Base-by-base conservation (phyloP, 2,113 vertebrate species). In the Apistogramma diplotaenia region DNA sequence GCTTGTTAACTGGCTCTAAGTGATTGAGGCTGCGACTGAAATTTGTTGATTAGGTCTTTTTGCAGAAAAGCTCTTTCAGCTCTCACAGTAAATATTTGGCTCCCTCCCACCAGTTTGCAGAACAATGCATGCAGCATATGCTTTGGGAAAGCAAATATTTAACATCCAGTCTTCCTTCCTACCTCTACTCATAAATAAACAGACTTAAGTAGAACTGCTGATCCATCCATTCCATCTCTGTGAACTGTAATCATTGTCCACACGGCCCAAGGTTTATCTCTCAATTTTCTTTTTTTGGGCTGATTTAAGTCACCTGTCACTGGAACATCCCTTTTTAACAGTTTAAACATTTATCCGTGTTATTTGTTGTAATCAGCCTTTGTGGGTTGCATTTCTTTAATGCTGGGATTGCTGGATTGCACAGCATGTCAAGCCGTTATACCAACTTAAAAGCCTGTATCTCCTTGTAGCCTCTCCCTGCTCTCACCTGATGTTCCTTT, bases 1-100 rank as follows among this genome's bases (percentile, higher is more conserved):
- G 23, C 59, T 84, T 59, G 67, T 88, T 85, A 80, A 76, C 62
- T 53, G 37, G 31, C 55, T 80, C 62, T 72, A 76, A 82, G 43
- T 78, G 77, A 90, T 74, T 43, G 60, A 83, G 60, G 59, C 43
- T 27, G 51, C 21, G 40, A 62, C 79, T 58, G 62, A 83, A 71
- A 75, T 71, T 43, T 65, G 89, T 89, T 16, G 81, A 92, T 86
- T 29, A 25, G 33, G 21, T 84, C 8, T 51, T 74, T 83, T 46
- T 78, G 61, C 76, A 37, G 85, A 74, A 79, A 81, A 72, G 23
- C 27, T 54, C n/a, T 18, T 59, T 56, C 31, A 71, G 59, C 27
- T 65, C 23, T 73, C 67, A 29, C 60, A 70, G 78, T 81, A 85
- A 85, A 78, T 82, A 87, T 82, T 85, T 79, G 37, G 16, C 85